phyloP scores from a whole-genome alignment of 2,797 vertebrate genomes.

The Sardinella longiceps region DNA sequence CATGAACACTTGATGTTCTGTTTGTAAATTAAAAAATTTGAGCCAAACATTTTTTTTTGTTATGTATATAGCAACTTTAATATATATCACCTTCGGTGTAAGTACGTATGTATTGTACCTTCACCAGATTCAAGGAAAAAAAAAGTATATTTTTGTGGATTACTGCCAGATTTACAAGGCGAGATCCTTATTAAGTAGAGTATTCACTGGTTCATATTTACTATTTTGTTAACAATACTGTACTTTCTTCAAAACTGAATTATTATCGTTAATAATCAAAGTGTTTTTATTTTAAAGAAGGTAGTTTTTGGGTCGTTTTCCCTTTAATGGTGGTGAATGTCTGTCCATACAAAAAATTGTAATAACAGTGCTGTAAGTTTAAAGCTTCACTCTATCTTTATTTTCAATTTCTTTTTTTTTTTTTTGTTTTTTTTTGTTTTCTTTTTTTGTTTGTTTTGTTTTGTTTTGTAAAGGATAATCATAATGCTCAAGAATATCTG shows the following conservation, averaged over 20 bases:
- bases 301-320: conserved; percentile 77
- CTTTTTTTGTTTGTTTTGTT: too few species aligned
- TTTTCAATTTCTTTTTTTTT: conserved; percentile 55
- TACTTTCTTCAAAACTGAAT: conserved; percentile 89
- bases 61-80: conserved; percentile 85
- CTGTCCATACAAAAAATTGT: conserved; percentile 83
- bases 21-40: conserved; percentile 97
- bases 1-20: conserved; percentile 96
- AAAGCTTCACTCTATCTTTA: conserved; percentile 84
- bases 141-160: conserved; percentile 99
- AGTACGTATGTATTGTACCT: conserved; percentile 90
- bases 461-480: conserved; percentile 69
- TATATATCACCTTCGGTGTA: conserved; percentile 93
- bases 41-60: conserved; percentile 89
- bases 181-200: conserved; percentile 92
- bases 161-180: conserved; percentile 93
- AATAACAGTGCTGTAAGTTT: conserved; percentile 86
- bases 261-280: conserved; percentile 82
- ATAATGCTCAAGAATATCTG: conserved; percentile 65
- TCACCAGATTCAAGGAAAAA: conserved; percentile 85
- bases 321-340: conserved; percentile 89
- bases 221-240: conserved; percentile 94
- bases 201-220: conserved; percentile 96
- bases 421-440: too few species aligned
- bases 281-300: conserved; percentile 80